Evolutionary conservation across 2,888 invertebrate genomes (phyloP).

Genomic region (Cephus runcator): DNA sequence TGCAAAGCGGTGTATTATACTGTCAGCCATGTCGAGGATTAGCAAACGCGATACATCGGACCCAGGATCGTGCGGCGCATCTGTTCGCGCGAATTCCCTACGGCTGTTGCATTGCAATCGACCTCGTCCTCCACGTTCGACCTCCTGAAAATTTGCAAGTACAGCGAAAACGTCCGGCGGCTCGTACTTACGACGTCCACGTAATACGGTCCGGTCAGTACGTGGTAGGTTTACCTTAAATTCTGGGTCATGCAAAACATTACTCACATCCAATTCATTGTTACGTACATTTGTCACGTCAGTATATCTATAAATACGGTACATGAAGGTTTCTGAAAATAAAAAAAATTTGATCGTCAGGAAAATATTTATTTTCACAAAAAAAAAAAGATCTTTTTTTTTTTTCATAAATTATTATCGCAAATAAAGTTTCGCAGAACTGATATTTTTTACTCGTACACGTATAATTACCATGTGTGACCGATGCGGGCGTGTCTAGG

Average conservation of each 20-base stretch:
- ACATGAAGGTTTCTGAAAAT: no score
- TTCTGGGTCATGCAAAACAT: no score
- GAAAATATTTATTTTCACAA: no score
- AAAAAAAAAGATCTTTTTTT: no score
- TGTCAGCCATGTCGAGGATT: slow-evolving; percentile 62
- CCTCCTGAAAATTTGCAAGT: slow-evolving; percentile 51
- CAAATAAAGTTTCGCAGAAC: no score
- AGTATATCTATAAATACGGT: no score
- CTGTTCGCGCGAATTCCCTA: slow-evolving; percentile 51
- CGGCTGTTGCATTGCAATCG: slow-evolving; percentile 52
- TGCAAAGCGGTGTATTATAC: slow-evolving; percentile 64
- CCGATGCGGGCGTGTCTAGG: slow-evolving; percentile 48
- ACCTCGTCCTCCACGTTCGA: slow-evolving; percentile 32
- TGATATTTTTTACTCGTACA: not conserved
- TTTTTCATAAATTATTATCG: no score
- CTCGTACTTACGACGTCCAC: slow-evolving; percentile 6
- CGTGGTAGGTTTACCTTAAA: no score
- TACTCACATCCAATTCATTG: no score
- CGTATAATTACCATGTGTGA: slow-evolving; percentile 53
- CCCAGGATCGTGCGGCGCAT: slow-evolving; percentile 60
- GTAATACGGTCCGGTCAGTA: not conserved
- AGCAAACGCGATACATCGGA: slow-evolving; percentile 63
- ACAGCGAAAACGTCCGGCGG: slow-evolving; percentile 46
- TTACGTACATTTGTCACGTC: no score
- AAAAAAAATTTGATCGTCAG: no score